These are phyloP conservation scores for Australoheros scitulus DNA, from an alignment of 2,113 vertebrate genomes.

Conservation along the genomic window DNA sequence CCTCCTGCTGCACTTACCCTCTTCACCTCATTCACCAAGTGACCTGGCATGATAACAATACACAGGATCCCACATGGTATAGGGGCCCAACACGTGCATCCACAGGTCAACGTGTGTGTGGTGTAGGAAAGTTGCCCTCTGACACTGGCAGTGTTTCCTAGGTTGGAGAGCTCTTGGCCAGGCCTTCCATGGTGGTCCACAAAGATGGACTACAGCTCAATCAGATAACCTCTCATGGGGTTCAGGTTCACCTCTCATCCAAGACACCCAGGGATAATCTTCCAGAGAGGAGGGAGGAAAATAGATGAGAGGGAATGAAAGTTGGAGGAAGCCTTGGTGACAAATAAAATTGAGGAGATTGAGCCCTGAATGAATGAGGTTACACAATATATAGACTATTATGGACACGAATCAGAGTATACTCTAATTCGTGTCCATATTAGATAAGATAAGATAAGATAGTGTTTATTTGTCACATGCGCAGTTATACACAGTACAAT, in stretches of 20 bases:
- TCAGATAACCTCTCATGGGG: constrained; percentile 79
- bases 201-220: constrained; percentile 75
- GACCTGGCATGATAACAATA: constrained; percentile 57
- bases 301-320: constrained; percentile 30
- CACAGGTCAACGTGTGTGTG: constrained; percentile 77
- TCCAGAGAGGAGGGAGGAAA: constrained; percentile 21
- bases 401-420: neutral
- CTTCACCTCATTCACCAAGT: constrained; percentile 70
- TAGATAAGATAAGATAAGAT: too few relatives aligned
- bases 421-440: neutral
- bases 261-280: constrained; percentile 73
- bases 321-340: neutral
- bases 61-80: constrained; percentile 57
- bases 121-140: constrained; percentile 76
- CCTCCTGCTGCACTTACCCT: constrained; percentile 63
- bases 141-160: constrained; percentile 81
- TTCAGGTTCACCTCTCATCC: constrained; percentile 80
- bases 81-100: constrained; percentile 67
- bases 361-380: constrained; percentile 6
- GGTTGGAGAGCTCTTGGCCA: constrained; percentile 81
- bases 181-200: constrained; percentile 85
- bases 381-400: neutral
- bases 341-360: constrained; percentile 33
- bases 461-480: too few relatives aligned
- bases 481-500: too few relatives aligned